Evolutionary conservation across 2,113 vertebrate species (phyloP).

Genomic region (Murina feae): DNA sequence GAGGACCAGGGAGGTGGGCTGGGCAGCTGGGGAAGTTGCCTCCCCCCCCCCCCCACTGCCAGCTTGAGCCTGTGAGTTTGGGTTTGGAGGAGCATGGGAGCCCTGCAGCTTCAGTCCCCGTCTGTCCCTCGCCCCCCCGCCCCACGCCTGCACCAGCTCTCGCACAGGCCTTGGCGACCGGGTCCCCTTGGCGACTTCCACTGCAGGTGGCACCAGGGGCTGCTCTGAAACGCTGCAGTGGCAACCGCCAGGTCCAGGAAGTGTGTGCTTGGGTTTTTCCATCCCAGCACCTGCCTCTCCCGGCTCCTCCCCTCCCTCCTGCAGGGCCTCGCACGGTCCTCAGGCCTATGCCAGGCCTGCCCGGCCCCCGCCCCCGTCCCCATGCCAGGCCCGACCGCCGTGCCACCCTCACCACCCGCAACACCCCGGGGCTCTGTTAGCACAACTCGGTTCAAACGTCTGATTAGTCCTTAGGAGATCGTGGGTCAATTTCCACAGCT

Average conservation of each 20-base stretch:
- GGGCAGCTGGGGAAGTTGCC: neutral
- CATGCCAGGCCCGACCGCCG: fast-evolving
- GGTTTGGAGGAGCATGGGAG: neutral
- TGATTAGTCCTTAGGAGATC: slow-evolving; percentile 85
- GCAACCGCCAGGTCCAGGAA: neutral
- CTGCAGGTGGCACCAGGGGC: neutral
- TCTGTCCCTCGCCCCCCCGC: neutral
- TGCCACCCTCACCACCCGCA: neutral
- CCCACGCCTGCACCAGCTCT: fast-evolving
- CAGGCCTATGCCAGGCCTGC: neutral
- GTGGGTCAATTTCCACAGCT: slow-evolving; percentile 83
- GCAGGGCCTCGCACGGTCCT: neutral
- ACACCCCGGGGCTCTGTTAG: slow-evolving; percentile 74
- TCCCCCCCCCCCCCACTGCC: fast-evolving
- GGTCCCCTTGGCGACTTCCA: neutral
- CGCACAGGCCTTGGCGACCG: too few relatives aligned
- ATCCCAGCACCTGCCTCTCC: neutral
- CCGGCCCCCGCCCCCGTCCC: neutral
- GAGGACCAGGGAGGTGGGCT: fast-evolving
- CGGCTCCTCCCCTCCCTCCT: neutral
- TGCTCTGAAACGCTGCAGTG: neutral
- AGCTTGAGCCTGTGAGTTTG: neutral
- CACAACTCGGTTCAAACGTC: slow-evolving; percentile 79
- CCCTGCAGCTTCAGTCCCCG: neutral
- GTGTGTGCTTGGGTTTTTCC: neutral